These are phyloP conservation scores for Amorpha juglandis DNA, from an alignment of 2,888 invertebrate genomes.

Conservation along the genomic window DNA sequence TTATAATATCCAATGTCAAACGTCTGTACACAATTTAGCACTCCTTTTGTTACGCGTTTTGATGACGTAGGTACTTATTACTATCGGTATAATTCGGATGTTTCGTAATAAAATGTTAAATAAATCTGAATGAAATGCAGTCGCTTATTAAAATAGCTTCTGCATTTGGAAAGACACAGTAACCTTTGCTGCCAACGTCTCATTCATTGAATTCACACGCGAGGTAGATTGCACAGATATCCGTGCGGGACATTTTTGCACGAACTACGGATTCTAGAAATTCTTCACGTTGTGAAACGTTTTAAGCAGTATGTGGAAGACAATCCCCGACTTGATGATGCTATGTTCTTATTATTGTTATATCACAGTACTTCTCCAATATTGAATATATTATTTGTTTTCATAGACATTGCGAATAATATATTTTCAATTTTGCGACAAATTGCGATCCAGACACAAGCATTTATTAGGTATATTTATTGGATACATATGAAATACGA, in stretches of 20 bases:
- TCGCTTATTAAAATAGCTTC: conserved; percentile 17
- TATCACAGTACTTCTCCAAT: too few relatives aligned
- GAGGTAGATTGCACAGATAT: conserved; percentile 16
- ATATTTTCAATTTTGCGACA: too few relatives aligned
- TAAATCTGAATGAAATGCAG: neutral
- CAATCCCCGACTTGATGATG: too few relatives aligned
- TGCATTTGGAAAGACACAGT: conserved; percentile 4
- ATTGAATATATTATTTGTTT: too few relatives aligned
- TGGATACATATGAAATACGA: too few relatives aligned
- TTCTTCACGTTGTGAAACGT: conserved; percentile 14
- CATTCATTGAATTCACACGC: conserved; percentile 22
- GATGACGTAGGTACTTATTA: neutral
- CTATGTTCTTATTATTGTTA: too few relatives aligned
- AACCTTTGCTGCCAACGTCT: conserved; percentile 15
- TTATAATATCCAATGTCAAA: conserved; percentile 27
- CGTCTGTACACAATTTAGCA: conserved; percentile 6
- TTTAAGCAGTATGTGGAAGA: conserved; percentile 4
- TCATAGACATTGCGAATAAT: too few relatives aligned
- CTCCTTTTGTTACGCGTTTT: conserved; percentile 15
- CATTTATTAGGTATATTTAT: too few relatives aligned
- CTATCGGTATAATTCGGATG: neutral
- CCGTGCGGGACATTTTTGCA: conserved; percentile 22
- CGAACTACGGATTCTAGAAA: conserved; percentile 26
- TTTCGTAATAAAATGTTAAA: conserved; percentile 2
- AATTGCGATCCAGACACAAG: too few relatives aligned